Evolutionary conservation across 2,888 invertebrate genomes (phyloP).

Genomic region (Siphonodentalium dalli): DNA sequence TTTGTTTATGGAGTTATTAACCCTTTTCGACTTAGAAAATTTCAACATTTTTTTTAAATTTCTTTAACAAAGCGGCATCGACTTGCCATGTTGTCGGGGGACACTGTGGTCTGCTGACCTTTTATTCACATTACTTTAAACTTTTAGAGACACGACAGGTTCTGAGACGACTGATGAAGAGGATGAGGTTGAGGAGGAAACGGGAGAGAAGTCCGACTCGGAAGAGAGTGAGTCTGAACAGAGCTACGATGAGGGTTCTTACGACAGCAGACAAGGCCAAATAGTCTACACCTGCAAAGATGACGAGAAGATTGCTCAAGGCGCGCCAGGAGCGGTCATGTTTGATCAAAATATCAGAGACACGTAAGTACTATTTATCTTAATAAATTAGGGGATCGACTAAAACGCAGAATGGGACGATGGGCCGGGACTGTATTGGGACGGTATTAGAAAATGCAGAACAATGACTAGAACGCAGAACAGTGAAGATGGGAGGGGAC

Average conservation of each 20-base stretch:
- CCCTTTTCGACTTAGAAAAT: no score
- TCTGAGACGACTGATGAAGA: slow-evolving; percentile 27
- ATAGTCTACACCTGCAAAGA: slow-evolving; percentile 63
- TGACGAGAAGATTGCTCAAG: slow-evolving; percentile 60
- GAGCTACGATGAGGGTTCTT: slow-evolving; percentile 66
- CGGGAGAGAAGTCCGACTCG: slow-evolving; percentile 31
- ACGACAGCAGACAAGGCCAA: slow-evolving; percentile 65
- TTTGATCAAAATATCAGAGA: slow-evolving; percentile 64
- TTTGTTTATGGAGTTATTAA: no score
- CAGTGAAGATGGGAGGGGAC: no score
- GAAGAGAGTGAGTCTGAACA: slow-evolving; percentile 40
- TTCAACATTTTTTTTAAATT: no score
- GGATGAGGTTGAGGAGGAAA: slow-evolving; percentile 20
- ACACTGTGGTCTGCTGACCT: slow-evolving; percentile 6
- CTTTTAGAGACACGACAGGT: slow-evolving; percentile 27
- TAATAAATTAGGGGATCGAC: not conserved
- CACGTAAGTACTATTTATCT: slow-evolving; percentile 47
- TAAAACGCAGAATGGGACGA: not conserved
- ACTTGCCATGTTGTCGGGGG: no score
- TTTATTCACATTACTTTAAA: not conserved
- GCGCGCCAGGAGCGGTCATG: slow-evolving; percentile 58
- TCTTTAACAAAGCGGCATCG: no score
- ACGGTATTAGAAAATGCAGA: not conserved
- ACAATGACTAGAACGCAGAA: no score
- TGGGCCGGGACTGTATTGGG: not conserved